Evolutionary conservation across 2,113 vertebrate species (phyloP), one percentile per base, ranked within the genome.

Genomic region (Neolamprologus sp.): DNA sequence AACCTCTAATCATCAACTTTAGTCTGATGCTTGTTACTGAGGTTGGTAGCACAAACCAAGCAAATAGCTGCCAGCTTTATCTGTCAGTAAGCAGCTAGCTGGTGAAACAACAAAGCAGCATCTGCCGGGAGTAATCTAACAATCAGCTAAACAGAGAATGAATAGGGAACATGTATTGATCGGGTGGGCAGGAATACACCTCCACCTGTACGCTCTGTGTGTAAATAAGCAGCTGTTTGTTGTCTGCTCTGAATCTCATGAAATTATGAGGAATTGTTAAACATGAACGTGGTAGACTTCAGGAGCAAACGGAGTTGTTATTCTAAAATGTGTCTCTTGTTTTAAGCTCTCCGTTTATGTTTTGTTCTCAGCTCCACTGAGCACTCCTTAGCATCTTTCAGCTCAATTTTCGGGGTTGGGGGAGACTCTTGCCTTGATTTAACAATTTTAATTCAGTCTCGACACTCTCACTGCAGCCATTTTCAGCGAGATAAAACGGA

Each of bases 201-300:
- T 78, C 42, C 42, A 49, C 26, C 42, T 78, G 71, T 49, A 78
- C 11, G 7, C 26, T 78, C 40, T 21, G 60, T 49, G 26, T 78
- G 71, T 49, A 78, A 8, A 78, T 78, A 30, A 78, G 42, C 17
- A 49, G 26, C 42, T 78, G 71, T 28, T 84, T 82, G 57, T 60
- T 49, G 85, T 81, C 80, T 71, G 54, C 68, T 21, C 63, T 9
- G 86, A 85, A 85, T 84, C 68, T 47, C 79, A 3, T 87, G 88
- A 89, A 89, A 87, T 84, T 86, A 14, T 71, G 80, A 89, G 53
- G 42, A 11, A 19, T 84, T 83, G 84, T 91, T 81, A 71, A 93
- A 90, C 84, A 88, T 87, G 47, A 54, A 86, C 28, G 2, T 6
- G 3, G 33, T n/a, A 9, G 86, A 71, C 60, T 49, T 53, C 79